A percentile compares a stretch with the other conserved stretches of the same genome.
phyloP scores from a whole-genome alignment of 64 coral and sea anemone genomes.

The Platygyra sinensis region DNA sequence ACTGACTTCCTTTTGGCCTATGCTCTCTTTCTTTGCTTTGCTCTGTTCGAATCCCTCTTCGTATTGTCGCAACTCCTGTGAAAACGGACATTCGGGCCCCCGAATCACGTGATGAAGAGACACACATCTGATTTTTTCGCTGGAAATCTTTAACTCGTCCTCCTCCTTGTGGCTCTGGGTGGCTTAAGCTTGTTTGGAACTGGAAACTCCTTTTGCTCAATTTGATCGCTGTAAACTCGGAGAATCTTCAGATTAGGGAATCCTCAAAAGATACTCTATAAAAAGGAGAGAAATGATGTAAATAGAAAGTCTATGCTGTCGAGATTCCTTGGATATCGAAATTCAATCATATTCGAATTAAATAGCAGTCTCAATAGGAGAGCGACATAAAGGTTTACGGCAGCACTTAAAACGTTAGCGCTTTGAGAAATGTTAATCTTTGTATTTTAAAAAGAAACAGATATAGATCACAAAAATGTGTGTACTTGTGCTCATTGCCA shows the following conservation, averaged over 20 bases:
- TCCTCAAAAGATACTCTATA: slow-evolving; percentile 78
- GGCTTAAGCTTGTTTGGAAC: slow-evolving; percentile 73
- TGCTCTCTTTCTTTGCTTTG: slow-evolving; percentile 1
- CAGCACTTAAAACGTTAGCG: too few relatives aligned
- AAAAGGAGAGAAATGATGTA: neutral
- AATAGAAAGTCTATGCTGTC: neutral
- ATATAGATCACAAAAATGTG: too few relatives aligned
- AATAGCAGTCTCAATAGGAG: too few relatives aligned
- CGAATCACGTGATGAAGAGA: slow-evolving; percentile 92
- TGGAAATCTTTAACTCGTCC: slow-evolving; percentile 67
- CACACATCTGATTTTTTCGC: slow-evolving; percentile 44
- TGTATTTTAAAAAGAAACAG: too few relatives aligned
- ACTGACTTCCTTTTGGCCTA: slow-evolving; percentile 35
- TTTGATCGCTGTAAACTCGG: slow-evolving; percentile 75
- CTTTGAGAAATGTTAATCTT: too few relatives aligned
- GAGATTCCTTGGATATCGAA: neutral
- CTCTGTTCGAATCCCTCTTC: slow-evolving; percentile 59
- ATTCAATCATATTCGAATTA: too few relatives aligned
- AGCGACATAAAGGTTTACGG: too few relatives aligned
- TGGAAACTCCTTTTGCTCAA: slow-evolving; percentile 80
- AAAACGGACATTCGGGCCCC: slow-evolving; percentile 37
- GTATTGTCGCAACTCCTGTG: slow-evolving; percentile 25
- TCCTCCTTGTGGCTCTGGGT: slow-evolving; percentile 48
- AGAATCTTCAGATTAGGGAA: slow-evolving; percentile 69
- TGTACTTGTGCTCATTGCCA: too few relatives aligned